phyloP scores from a whole-genome alignment of 2,113 vertebrate genomes.

The Chitala chitala region DNA sequence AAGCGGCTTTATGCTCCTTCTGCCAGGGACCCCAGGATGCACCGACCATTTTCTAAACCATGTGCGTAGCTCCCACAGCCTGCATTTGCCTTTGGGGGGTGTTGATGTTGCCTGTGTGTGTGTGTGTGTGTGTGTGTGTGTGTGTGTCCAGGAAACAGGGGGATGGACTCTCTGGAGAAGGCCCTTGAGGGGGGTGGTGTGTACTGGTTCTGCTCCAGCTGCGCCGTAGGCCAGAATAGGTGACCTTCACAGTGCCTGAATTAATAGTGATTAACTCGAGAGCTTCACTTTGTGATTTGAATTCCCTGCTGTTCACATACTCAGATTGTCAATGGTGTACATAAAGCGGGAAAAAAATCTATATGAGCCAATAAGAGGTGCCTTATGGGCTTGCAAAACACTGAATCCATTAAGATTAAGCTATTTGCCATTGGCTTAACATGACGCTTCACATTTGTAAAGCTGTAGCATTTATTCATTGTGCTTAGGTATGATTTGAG shows the following conservation, averaged over 20 bases:
- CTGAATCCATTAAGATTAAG: background rate
- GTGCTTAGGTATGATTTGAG: too few relatives aligned
- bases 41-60: background rate
- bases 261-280: constrained; percentile 45
- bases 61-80: background rate
- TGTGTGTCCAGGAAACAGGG: constrained; percentile 3
- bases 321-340: constrained; percentile 10
- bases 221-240: constrained; percentile 29
- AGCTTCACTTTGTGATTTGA: constrained; percentile 27
- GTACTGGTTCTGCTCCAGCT: constrained; percentile 9
- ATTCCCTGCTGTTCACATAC: constrained; percentile 6
- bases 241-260: constrained; percentile 47
- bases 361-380: constrained; percentile 12
- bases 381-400: background rate
- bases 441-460: background rate
- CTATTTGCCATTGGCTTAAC: background rate
- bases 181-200: background rate
- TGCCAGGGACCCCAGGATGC: background rate
- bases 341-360: constrained; percentile 19
- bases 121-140: constrained; percentile 20
- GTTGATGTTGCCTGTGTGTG: background rate
- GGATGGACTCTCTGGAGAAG: constrained; percentile 2
- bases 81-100: background rate
- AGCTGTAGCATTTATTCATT: too few relatives aligned
- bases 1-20: background rate